Evolutionary conservation across 2,113 vertebrate genomes (phyloP), one percentile per base, ranked within the genome.

Genomic region (Nycticryphes semicollaris): DNA sequence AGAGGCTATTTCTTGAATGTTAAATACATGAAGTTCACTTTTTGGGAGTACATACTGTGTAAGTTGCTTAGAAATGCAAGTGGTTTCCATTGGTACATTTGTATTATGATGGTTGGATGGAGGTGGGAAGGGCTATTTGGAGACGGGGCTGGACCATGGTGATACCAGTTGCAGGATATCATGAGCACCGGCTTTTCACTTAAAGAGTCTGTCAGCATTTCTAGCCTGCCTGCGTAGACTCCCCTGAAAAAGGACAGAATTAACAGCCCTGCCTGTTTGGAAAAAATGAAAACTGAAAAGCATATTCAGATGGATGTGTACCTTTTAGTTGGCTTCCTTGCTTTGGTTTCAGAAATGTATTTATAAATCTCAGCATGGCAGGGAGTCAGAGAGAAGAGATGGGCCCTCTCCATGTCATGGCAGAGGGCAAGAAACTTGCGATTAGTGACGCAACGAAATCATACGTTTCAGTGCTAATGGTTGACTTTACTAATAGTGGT

Each of bases 351-450:
- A n/a, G 56, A 83, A 63, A 47, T 14, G 24, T 45, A 33, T 67
- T 75, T 91, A 24, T 27, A 62, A 51, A 41, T 9, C 0, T 0
- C 30, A 59, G 50, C 2, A 1, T 45, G 63, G 48, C 57, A 39
- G 67, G 47, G 56, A 62, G 31, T 51, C 1, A 1, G 41, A 66
- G 28, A 0, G 0, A 41, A 77, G 87, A 75, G 33, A 79, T 60
- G 68, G 22, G 37, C 14, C 30, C 39, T 47, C 47, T 76, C 19
- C 2, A 0, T 16, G 37, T 21, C 0, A 0, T 24, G 45, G 30
- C 64, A 87, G 50, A 93, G 67, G 17, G 45, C 64, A 67, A 28
- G 85, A 77, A 94, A 51, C 51, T 27, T 67, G 43, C 57, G 54
- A 89, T 95, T 47, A 90, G 51, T 12, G 1, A 74, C 0, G 0